Conservation (phyloP, 2,113 vertebrate genomes). For the Alligator sinensis region DNA sequence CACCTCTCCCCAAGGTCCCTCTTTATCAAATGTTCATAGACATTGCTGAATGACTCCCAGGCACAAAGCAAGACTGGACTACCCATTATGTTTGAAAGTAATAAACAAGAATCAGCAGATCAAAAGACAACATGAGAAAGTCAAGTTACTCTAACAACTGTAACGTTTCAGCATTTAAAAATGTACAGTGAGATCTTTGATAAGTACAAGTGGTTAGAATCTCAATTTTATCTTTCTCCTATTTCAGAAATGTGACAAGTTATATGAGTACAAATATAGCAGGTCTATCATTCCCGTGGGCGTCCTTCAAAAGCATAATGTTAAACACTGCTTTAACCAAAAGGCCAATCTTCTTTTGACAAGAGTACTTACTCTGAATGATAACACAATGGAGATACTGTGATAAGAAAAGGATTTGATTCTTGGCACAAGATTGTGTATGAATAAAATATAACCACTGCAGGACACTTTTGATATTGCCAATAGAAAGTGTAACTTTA, state of each 20-base stretch:
- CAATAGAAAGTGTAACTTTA: neutral
- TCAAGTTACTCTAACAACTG: too few species aligned
- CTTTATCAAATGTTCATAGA: too few species aligned
- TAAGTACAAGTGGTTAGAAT: neutral
- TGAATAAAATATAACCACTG: neutral
- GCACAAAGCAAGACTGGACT: too few species aligned
- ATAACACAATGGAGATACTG: neutral
- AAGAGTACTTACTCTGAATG: neutral
- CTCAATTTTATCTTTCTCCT: neutral
- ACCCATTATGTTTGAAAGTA: too few species aligned
- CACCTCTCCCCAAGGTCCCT: too few species aligned
- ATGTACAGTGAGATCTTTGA: neutral
- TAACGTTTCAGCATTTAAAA: too few species aligned
- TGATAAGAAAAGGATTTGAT: slow-evolving; percentile 3
- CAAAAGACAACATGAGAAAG: too few species aligned
- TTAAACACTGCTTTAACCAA: neutral
- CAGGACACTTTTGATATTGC: neutral
- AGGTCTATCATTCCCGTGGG: neutral
- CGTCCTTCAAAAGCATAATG: neutral
- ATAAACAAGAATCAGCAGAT: too few species aligned
- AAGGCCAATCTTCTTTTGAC: neutral
- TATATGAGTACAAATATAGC: neutral
- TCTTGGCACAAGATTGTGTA: neutral
- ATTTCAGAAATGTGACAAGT: neutral
- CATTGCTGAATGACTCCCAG: too few species aligned